A percentile compares a stretch with the other conserved stretches of the same genome.
Conservation (phyloP, 2,797 vertebrate species). For the Florisuga fusca region DNA sequence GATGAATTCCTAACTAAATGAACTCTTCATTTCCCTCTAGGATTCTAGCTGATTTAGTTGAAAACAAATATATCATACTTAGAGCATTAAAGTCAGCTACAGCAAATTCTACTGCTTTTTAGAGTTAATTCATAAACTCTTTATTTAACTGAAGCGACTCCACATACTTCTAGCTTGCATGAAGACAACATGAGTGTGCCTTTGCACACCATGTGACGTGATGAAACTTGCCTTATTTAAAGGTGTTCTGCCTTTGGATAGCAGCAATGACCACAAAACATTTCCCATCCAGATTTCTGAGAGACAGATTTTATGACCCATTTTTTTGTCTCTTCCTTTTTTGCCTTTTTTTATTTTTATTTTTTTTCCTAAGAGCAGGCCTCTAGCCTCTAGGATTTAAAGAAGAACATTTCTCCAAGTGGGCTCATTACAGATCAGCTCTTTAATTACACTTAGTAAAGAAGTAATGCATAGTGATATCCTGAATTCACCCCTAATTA, state of each 20-base stretch:
- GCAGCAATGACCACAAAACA: not conserved
- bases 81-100: not conserved
- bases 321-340: not conserved
- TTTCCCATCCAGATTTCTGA: not conserved
- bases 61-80: not conserved
- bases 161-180: not conserved
- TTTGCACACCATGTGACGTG: not conserved
- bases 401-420: not conserved
- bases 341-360: no score
- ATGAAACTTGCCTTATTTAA: not conserved
- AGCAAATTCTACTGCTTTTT: not conserved
- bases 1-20: not conserved
- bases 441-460: slow-evolving; percentile 55
- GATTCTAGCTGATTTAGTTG: not conserved
- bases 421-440: slow-evolving; percentile 3
- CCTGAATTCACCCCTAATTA: slow-evolving; percentile 60
- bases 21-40: not conserved
- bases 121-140: not conserved
- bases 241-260: not conserved
- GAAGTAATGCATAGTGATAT: slow-evolving; percentile 47
- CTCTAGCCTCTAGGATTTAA: not conserved
- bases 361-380: not conserved
- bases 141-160: not conserved
- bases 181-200: not conserved
- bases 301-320: not conserved